Evolutionary conservation across 2,797 vertebrate genomes (phyloP), one percentile per base, ranked within the genome.

Genomic region (Acipenser transmontanus): DNA sequence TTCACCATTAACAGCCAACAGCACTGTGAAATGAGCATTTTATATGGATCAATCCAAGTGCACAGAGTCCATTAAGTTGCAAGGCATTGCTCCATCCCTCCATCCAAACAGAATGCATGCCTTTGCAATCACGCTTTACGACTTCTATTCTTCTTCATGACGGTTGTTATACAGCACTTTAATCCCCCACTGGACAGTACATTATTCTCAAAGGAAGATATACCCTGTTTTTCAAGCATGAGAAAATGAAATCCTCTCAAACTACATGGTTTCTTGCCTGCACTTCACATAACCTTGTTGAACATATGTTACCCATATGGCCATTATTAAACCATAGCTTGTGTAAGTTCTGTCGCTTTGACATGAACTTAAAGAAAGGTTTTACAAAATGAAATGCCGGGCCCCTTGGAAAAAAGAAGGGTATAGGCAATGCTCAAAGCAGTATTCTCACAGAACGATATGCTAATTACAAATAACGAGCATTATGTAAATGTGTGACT

Each of bases 261-360:
- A 67, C n/a, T 51, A 50, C 68, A 70, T 13, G 62, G 47, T 67
- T 71, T 34, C 59, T 51, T 66, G 59, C 13, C 52, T 66, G 65
- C 69, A 51, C 34, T 61, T 50, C 50, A 34, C 61, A 59, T 66
- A 65, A 61, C 67, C 69, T 66, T 69, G 48, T 34, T 64, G 61
- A 61, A 69, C 69, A 75, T 69, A 57, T 64, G 67, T 17, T 48
- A 49, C 20, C 69, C 66, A 60, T 69, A 69, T 69, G 59, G 59
- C 13, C 57, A 20, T 57, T 7, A 66, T 48, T 50, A 62, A 20
- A 68, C 34, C 10, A 49, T 8, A 64, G 59, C 51, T 34, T 62
- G 20, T 49, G 10, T 14, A 65, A 64, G 59, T 64, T 34, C 50
- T 12, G 13, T 51, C 7, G 0, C 17, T 50, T 64, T n/a, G 59